Evolutionary conservation across 2,888 invertebrate genomes (phyloP).

Genomic region (Tiliacea aurago): DNA sequence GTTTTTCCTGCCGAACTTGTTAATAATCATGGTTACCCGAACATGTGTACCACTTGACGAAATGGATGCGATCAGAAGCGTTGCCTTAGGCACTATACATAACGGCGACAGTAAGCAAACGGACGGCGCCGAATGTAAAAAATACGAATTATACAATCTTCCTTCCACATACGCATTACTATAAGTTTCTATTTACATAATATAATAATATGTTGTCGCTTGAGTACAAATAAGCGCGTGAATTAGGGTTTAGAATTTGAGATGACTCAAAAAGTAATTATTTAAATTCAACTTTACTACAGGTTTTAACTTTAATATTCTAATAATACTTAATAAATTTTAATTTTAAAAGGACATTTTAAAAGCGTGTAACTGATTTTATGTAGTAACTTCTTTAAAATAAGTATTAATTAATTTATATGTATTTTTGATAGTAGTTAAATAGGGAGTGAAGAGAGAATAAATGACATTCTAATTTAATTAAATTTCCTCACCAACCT

Average conservation of each 20-base stretch:
- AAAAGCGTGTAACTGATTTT: too few relatives aligned
- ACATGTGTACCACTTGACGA: too few relatives aligned
- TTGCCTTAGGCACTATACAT: too few relatives aligned
- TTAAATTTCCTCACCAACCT: not conserved
- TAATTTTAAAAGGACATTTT: too few relatives aligned
- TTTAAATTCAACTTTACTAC: conserved; percentile 18
- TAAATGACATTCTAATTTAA: not conserved
- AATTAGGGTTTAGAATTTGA: conserved; percentile 4
- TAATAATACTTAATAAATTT: too few relatives aligned
- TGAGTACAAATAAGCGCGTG: conserved; percentile 22
- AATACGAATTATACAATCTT: too few relatives aligned
- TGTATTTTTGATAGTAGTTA: not conserved
- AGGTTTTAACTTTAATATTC: conserved; percentile 1
- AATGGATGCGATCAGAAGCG: too few relatives aligned
- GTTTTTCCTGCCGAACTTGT: too few relatives aligned
- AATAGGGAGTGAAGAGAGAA: not conserved
- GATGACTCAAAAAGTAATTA: conserved; percentile 19
- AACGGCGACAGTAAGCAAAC: too few relatives aligned
- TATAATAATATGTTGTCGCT: not conserved
- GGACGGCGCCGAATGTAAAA: too few relatives aligned
- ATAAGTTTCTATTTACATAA: conserved; percentile 14
- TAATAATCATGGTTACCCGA: too few relatives aligned
- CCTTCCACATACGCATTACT: not conserved
- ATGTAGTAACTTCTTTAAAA: too few relatives aligned
- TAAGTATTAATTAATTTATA: not conserved